Percentiles rank a stretch among this genome's conserved stretches.
These are phyloP conservation scores for Corvus cornix DNA, from an alignment of 2,113 vertebrate genomes.

Conservation along the genomic window DNA sequence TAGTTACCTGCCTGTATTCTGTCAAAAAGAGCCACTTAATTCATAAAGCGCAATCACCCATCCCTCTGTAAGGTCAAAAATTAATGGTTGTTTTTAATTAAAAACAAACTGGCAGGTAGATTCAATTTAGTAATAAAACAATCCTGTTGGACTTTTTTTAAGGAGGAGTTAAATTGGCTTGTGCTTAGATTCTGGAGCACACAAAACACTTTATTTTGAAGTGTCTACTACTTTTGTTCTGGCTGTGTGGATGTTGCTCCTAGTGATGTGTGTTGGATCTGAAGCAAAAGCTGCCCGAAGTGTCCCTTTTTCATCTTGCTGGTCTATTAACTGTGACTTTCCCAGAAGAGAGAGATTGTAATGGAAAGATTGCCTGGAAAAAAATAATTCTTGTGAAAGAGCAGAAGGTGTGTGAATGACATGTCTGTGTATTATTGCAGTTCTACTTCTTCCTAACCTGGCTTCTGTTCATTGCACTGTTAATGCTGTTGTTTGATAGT, in stretches of 20 bases:
- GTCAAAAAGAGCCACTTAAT: neutral
- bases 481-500: neutral
- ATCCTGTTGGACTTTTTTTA: neutral
- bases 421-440: neutral
- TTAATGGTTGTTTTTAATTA: neutral
- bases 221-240: neutral
- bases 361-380: neutral
- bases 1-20: neutral
- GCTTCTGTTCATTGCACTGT: neutral
- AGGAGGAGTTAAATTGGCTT: neutral
- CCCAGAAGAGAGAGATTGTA: neutral
- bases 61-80: neutral
- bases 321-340: neutral
- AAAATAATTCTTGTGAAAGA: fast-evolving
- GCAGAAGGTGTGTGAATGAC: neutral
- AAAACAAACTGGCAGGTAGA: neutral
- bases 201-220: neutral
- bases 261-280: neutral
- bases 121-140: neutral
- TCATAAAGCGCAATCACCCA: neutral
- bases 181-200: neutral
- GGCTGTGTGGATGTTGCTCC: neutral
- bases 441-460: neutral
- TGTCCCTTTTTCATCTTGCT: neutral
- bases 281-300: neutral